Percentiles rank a stretch among this genome's conserved stretches.
Evolutionary conservation across 1,140 invertebrate genomes (phyloP).

Genomic region (Monomorium pharaonis): DNA sequence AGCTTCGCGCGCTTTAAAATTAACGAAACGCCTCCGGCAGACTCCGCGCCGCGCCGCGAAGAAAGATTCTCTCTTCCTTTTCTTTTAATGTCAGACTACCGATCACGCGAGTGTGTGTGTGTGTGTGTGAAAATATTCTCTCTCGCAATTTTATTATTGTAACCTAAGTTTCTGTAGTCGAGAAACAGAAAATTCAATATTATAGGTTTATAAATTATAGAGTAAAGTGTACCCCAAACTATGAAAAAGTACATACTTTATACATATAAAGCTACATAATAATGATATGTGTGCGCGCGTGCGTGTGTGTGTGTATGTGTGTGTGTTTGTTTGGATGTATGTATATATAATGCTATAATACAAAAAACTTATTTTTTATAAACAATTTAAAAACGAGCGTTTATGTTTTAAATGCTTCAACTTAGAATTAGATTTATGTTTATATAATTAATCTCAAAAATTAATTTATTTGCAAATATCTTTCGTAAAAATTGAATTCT

Average conservation of each 20-base stretch:
- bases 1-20: constrained; percentile 51
- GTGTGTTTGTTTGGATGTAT: no score
- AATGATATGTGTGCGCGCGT: no score
- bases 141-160: constrained; percentile 8
- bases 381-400: neutral
- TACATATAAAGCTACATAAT: no score
- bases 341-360: neutral
- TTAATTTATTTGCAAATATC: neutral
- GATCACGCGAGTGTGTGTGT: neutral
- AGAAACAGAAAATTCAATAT: neutral
- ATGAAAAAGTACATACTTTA: neutral
- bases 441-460: neutral
- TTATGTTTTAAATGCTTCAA: neutral
- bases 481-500: neutral
- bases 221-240: neutral
- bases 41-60: neutral
- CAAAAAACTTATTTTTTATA: neutral
- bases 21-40: constrained; percentile 46
- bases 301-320: no score
- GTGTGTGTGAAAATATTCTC: neutral
- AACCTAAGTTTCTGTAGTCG: neutral
- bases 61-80: constrained; percentile 20
- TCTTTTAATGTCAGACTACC: constrained; percentile 25
- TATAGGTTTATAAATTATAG: neutral
- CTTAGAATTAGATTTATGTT: neutral